Conservation (phyloP, 1,140 invertebrate species). For the Teleogryllus occipitalis region DNA sequence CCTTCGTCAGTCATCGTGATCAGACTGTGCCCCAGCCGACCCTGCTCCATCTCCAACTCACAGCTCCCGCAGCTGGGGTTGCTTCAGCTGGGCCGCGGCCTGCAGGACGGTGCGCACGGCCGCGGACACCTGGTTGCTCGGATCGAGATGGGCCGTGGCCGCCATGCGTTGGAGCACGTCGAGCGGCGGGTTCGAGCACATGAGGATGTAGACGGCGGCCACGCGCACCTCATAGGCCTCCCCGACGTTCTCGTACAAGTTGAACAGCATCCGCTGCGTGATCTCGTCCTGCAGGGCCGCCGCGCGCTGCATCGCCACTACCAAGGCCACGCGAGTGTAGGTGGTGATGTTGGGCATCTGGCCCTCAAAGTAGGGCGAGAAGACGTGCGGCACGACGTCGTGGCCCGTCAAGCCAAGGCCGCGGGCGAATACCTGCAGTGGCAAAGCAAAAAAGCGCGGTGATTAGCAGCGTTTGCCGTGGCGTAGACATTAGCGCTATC, state of each 20-base stretch:
- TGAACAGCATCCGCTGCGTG: conserved; percentile 49
- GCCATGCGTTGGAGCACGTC: conserved; percentile 59
- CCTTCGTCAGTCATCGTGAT: no score
- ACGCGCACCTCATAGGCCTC: conserved; percentile 54
- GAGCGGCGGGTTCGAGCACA: conserved; percentile 48
- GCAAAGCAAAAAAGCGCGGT: no score
- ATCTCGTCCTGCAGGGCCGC: conserved; percentile 39
- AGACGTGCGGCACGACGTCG: conserved; percentile 46
- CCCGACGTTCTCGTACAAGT: conserved; percentile 53
- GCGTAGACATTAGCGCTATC: no score
- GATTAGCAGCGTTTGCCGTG: no score
- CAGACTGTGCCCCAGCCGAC: no score
- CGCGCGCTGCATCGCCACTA: conserved; percentile 44
- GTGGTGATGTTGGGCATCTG: conserved; percentile 24
- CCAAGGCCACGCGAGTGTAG: conserved; percentile 44
- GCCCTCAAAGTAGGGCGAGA: conserved; percentile 59
- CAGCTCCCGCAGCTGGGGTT: conserved; percentile 23
- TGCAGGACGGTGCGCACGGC: conserved; percentile 49
- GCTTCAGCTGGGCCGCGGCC: conserved; percentile 37
- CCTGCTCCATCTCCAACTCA: conserved; percentile 20
- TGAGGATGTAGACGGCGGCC: conserved; percentile 48
- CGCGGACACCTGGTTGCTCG: conserved; percentile 49
- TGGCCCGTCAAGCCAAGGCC: conserved; percentile 55
- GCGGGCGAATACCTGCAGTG: conserved; percentile 45
- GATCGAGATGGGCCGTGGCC: conserved; percentile 52